Percentiles rank a stretch among this genome's conserved stretches.
phyloP scores from a whole-genome alignment of 2,113 vertebrate genomes.

The Mesembrinibis cayennensis region DNA sequence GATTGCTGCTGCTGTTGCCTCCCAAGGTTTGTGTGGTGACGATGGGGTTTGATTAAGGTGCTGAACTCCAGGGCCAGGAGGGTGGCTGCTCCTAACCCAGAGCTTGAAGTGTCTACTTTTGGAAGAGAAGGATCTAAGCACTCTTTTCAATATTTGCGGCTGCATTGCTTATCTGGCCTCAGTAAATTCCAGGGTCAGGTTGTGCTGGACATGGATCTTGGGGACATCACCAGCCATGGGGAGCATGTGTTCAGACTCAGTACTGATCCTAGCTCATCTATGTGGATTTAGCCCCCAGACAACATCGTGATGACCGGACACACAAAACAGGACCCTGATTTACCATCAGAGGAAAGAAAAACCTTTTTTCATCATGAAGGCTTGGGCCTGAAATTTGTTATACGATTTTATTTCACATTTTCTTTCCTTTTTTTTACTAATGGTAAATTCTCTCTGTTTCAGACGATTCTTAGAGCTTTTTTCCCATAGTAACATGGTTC shows the following conservation, averaged over 20 bases:
- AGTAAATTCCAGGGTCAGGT: neutral
- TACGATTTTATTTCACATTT: conserved; percentile 7
- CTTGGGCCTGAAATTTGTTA: neutral
- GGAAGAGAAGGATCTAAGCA: neutral
- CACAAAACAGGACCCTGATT: neutral
- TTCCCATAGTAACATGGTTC: conserved; percentile 31
- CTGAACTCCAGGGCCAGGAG: neutral
- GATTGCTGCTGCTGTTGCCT: neutral
- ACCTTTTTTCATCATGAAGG: neutral
- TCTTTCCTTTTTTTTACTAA: neutral
- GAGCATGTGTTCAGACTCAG: neutral
- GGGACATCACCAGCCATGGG: neutral
- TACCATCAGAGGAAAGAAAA: neutral
- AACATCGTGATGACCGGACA: neutral
- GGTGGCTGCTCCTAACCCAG: neutral
- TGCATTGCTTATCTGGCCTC: neutral
- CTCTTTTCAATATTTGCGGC: neutral
- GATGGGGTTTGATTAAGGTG: rapidly evolving
- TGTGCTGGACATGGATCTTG: neutral
- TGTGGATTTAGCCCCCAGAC: neutral
- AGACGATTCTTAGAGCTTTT: conserved; percentile 42
- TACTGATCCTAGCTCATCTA: neutral
- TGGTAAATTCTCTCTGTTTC: conserved; percentile 35
- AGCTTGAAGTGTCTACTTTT: neutral
- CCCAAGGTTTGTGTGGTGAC: neutral